Conservation (phyloP, 2,113 vertebrate species). For the Sarotherodon lohbergeri region DNA sequence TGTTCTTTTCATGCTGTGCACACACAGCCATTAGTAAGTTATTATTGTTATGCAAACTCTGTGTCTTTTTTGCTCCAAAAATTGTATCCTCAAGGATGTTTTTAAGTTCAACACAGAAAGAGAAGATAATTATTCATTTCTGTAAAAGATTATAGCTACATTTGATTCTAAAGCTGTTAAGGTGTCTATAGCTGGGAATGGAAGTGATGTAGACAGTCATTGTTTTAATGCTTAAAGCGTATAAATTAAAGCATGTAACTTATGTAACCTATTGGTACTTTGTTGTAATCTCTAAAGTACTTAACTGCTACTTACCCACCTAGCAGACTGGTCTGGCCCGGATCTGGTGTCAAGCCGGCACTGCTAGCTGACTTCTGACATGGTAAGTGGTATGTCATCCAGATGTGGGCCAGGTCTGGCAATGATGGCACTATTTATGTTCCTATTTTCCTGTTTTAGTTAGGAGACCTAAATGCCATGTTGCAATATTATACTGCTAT, state of each 20-base stretch:
- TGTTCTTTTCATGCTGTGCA: background rate
- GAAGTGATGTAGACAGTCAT: background rate
- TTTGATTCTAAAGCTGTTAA: background rate
- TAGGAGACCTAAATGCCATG: too few relatives aligned
- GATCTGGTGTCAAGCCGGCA: too few relatives aligned
- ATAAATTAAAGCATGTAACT: background rate
- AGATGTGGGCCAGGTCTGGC: too few relatives aligned
- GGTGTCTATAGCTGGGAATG: background rate
- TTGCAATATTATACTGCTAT: too few relatives aligned
- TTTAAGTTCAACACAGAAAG: background rate
- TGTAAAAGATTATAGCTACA: background rate
- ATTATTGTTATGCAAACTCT: background rate
- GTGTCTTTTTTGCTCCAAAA: background rate
- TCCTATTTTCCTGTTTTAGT: too few relatives aligned
- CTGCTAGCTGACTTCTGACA: too few relatives aligned
- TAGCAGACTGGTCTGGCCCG: too few relatives aligned
- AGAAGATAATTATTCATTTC: background rate
- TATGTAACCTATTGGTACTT: background rate
- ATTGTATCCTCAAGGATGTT: background rate
- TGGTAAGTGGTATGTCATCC: too few relatives aligned
- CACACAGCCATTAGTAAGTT: background rate
- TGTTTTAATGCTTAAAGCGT: background rate
- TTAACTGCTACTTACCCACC: background rate
- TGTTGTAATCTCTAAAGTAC: background rate
- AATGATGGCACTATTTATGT: too few relatives aligned